Evolutionary conservation across 2,113 vertebrate genomes (phyloP).

Genomic region (Alces alces): DNA sequence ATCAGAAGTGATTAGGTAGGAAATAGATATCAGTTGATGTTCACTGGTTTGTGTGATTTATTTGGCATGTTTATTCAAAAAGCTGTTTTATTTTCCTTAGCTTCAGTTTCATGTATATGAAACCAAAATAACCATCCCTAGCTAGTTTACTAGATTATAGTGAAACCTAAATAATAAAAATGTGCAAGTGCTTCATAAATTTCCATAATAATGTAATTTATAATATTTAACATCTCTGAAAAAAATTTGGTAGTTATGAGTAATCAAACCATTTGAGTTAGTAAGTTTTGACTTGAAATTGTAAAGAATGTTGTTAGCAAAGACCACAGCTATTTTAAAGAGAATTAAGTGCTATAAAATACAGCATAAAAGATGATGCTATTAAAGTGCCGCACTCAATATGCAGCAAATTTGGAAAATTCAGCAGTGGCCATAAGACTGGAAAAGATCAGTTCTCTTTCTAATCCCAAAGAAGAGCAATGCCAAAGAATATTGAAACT

Average conservation of each 20-base stretch:
- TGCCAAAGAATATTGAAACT: background rate
- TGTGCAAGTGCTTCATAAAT: background rate
- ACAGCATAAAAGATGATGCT: background rate
- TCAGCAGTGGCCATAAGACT: background rate
- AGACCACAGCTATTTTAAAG: background rate
- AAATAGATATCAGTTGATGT: background rate
- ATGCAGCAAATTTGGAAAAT: background rate
- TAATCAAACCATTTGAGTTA: background rate
- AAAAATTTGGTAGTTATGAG: background rate
- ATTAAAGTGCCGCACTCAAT: background rate
- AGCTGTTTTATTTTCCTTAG: background rate
- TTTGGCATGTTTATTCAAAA: background rate
- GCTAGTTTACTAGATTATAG: background rate
- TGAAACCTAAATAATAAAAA: background rate
- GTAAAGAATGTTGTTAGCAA: background rate
- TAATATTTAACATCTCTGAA: background rate
- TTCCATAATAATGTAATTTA: background rate
- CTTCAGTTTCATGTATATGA: background rate
- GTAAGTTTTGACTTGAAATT: constrained; percentile 3
- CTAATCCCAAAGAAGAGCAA: background rate
- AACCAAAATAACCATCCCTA: background rate
- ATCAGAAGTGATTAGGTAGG: background rate
- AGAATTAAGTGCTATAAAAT: background rate
- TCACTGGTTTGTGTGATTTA: background rate
- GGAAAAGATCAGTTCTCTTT: background rate